These are phyloP conservation scores for Corticium candelabrum DNA, from an alignment of 37 sponge, comb jelly and placozoan species.

Conservation along the genomic window DNA sequence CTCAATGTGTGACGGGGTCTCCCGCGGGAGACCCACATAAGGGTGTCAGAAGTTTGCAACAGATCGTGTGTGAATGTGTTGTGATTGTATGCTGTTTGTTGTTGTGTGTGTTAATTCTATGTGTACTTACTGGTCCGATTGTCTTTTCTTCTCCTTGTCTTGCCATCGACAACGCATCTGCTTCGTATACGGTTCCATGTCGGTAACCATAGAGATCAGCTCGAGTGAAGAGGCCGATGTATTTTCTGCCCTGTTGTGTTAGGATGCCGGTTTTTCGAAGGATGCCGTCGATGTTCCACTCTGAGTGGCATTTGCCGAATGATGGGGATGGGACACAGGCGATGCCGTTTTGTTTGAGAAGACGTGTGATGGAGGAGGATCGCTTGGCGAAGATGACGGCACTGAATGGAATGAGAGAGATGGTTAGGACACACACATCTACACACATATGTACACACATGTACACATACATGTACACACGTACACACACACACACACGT, in stretches of 20 bases:
- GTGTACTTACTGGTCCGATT: neutral
- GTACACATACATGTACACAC: neutral
- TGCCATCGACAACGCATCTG: neutral
- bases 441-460: neutral
- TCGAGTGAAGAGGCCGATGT: neutral
- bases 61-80: too few species aligned
- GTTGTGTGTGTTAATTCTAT: too few species aligned
- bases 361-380: neutral
- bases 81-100: too few species aligned
- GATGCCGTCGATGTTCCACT: conserved; percentile 5
- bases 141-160: conserved; percentile 8
- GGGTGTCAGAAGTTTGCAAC: too few species aligned
- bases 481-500: neutral
- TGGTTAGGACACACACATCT: neutral
- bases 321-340: neutral
- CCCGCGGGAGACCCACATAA: too few species aligned
- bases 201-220: conserved; percentile 8
- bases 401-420: neutral
- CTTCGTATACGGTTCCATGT: conserved; percentile 1
- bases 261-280: conserved; percentile 5
- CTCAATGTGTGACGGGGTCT: too few species aligned
- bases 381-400: neutral
- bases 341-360: neutral
- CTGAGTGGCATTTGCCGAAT: neutral
- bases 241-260: conserved; percentile 1